These are phyloP conservation scores for Cephalopachus bancanus DNA, from an alignment of 2,797 vertebrate species.

Conservation along the genomic window DNA sequence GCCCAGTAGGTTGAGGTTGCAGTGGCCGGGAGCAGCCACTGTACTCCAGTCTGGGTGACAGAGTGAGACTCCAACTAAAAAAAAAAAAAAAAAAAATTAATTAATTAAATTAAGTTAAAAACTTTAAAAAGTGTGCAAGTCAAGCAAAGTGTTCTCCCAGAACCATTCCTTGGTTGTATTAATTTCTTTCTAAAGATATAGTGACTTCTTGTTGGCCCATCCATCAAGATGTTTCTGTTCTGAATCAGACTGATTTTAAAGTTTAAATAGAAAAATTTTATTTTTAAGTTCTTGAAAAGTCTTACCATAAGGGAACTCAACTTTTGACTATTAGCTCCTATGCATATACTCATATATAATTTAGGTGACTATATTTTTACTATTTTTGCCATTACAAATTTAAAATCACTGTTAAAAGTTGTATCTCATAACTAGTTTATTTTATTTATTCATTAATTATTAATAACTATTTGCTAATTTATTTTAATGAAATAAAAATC, in stretches of 20 bases:
- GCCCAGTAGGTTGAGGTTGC: no score
- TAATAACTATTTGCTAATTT: not conserved
- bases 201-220: not conserved
- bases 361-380: not conserved
- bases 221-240: not conserved
- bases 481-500: not conserved
- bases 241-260: not conserved
- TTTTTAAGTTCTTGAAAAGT: not conserved
- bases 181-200: not conserved
- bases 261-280: not conserved
- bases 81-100: no score
- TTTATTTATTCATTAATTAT: no score
- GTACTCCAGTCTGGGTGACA: no score
- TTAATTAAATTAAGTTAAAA: no score
- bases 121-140: no score
- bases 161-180: no score
- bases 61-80: no score
- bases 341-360: no score
- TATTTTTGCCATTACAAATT: not conserved
- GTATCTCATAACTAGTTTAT: not conserved
- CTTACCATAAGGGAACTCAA: not conserved
- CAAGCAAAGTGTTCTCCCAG: rapidly evolving
- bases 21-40: no score
- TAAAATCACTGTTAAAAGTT: not conserved
- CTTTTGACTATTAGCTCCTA: not conserved